Evolutionary conservation across 2,797 vertebrate genomes (phyloP), one percentile per base, ranked within the genome.

Genomic region (Ceyx erithaca): DNA sequence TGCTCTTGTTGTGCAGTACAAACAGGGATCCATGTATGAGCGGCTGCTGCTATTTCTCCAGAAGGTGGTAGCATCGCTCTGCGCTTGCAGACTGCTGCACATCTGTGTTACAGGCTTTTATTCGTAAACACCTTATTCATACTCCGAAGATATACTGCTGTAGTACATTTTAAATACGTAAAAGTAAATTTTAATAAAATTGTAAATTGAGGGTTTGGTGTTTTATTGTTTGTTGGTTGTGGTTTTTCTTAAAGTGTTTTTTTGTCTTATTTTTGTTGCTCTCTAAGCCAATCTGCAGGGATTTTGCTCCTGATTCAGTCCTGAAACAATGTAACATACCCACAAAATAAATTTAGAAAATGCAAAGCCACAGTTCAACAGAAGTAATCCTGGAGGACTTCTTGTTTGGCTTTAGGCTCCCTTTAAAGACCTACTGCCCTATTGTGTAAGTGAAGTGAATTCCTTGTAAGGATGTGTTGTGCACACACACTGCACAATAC

Each of bases 61-160:
- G 94, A 41, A 98, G 98, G 92, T 98, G 98, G 97, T 92, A 97
- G 96, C 97, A 97, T 97, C 89, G 95, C 94, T 94, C 98, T 93
- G 96, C 41, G 78, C 64, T 87, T 94, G 5, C 14, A 45, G 43
- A 26, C 72, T 69, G 12, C 14, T 66, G 37, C 30, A 21, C 40
- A 8, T 40, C 46, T 37, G 5, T 30, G 31, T 49, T 66, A 59
- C 63, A 9, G 30, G 26, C 37, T 35, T 92, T 63, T 48, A 57
- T 83, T 93, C 71, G 43, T 12, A 0, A 41, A 54, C 7, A 52
- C 28, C 17, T 80, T 46, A 40, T 21, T 89, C 48, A 14, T 35
- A 10, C 66, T 78, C 40, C 3, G 15, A 6, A 84, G 30, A 35
- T n/a, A 14, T 28, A 7, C 17, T 26, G 46, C 35, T 41, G 28